These are phyloP conservation scores for Trididemnum nubilum DNA, from an alignment of 23 tunicate genomes.

Conservation along the genomic window DNA sequence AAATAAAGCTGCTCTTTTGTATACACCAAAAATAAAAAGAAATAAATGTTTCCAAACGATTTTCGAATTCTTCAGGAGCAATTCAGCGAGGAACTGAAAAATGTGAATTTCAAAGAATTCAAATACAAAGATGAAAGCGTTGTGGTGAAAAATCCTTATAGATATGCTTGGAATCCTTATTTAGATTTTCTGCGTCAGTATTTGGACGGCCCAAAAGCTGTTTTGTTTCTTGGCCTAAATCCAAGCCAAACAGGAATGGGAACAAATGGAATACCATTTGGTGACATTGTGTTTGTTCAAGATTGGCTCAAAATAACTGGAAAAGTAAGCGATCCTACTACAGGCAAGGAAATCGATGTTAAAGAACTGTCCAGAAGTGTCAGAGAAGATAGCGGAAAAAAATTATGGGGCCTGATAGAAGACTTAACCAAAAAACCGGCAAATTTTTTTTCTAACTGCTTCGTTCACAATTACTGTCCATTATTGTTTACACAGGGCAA, in stretches of 20 bases:
- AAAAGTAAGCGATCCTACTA: not conserved
- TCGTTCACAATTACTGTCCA: not conserved
- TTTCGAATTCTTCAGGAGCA: too few species aligned
- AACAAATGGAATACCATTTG: not conserved
- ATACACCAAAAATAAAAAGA: too few species aligned
- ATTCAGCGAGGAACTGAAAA: too few species aligned
- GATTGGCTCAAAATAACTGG: not conserved
- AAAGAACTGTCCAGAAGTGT: not conserved
- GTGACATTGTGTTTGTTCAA: not conserved
- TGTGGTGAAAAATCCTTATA: not conserved
- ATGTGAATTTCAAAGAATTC: too few species aligned
- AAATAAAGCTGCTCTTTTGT: too few species aligned
- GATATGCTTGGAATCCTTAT: not conserved
- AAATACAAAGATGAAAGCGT: too few species aligned
- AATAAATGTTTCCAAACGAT: too few species aligned
- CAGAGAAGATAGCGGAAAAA: not conserved
- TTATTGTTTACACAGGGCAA: not conserved
- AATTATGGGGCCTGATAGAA: not conserved
- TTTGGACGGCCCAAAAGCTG: not conserved
- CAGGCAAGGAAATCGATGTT: not conserved
- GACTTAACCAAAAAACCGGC: not conserved
- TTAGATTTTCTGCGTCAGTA: not conserved
- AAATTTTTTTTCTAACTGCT: not conserved
- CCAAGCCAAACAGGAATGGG: not conserved
- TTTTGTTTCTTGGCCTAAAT: not conserved